Evolutionary conservation across 2,797 vertebrate species (phyloP), one percentile per base, ranked within the genome.

Genomic region (Myripristis murdjan): DNA sequence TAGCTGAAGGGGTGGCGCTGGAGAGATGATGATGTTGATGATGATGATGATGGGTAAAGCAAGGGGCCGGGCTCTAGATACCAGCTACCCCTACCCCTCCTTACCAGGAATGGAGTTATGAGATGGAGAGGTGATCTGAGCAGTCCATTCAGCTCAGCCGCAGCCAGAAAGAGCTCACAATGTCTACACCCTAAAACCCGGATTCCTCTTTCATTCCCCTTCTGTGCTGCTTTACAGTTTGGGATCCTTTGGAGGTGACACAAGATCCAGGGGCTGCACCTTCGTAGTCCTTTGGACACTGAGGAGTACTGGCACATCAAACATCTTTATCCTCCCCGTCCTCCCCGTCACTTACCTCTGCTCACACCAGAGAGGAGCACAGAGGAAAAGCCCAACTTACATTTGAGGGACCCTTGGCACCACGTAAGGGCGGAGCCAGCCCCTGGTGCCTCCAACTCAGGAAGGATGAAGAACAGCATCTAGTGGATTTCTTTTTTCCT

Each of bases 1-100:
- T 89, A 84, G 87, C 62, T 81, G 88, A 84, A 77, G 64, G 80
- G 84, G 78, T 57, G 73, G 85, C 71, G 90, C 83, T 64, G 56
- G 48, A 76, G 85, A 90, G 88, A 73, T 71, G 70, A 76, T 79
- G 70, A 24, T 65, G 63, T 63, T 26, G 71, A 66, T 52, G 37
- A 60, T 78, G 69, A 67, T 66, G 66, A 69, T 60, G 76, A 71
- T 72, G 78, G 22, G 57, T 73, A 49, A 80, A 82, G 70, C 35
- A 12, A 85, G 90, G 79, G 91, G 87, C 55, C 64, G 86, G 77
- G 46, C 81, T 77, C 81, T 47, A 43, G 58, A 72, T 69, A 72
- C 41, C 64, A 75, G 64, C 94, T 93, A 90, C 91, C 93, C 92
- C 94, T 94, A 91, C 94, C 91, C 91, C 91, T 94, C 94, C 90